Percentiles rank a stretch among this genome's conserved stretches.
Evolutionary conservation across 2,888 invertebrate species (phyloP).

Genomic region (Schizaphis graminum): DNA sequence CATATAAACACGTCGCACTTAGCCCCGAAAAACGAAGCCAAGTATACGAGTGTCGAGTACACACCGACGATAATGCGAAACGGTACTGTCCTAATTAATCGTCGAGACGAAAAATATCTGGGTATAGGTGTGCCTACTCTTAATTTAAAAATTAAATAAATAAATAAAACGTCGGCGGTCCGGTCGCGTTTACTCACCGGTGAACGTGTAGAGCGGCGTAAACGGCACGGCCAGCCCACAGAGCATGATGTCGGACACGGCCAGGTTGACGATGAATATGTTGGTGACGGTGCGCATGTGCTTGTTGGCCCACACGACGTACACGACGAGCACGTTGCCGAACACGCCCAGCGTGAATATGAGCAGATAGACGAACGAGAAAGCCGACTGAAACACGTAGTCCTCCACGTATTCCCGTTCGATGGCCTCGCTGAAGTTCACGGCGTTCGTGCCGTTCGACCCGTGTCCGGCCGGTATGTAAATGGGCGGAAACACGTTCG

Average conservation of each 20-base stretch:
- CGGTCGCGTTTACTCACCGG: slow-evolving; percentile 72
- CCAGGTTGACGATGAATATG: slow-evolving; percentile 96
- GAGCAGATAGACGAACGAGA: slow-evolving; percentile 81
- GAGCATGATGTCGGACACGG: slow-evolving; percentile 93
- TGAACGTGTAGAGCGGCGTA: slow-evolving; percentile 94
- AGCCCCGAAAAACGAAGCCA: background rate
- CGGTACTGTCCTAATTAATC: no score
- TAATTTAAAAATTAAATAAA: no score
- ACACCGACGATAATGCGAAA: background rate
- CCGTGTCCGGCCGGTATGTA: slow-evolving; percentile 17
- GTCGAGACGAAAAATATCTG: no score
- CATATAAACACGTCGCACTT: background rate
- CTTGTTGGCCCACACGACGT: slow-evolving; percentile 91
- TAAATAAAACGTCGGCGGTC: no score
- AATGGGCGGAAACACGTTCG: slow-evolving; percentile 55
- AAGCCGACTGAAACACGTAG: slow-evolving; percentile 77
- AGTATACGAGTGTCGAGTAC: background rate
- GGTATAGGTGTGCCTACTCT: no score
- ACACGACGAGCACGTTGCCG: slow-evolving; percentile 93
- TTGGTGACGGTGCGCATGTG: slow-evolving; percentile 99
- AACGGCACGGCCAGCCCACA: slow-evolving; percentile 96
- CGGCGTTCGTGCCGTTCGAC: background rate
- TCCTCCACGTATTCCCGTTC: slow-evolving; percentile 66
- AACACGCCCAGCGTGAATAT: slow-evolving; percentile 89
- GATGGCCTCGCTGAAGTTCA: slow-evolving; percentile 43